Percentiles rank a stretch among this genome's conserved stretches.
Evolutionary conservation across 2,888 invertebrate genomes (phyloP).

Genomic region (Tenthredo scrophulariae): DNA sequence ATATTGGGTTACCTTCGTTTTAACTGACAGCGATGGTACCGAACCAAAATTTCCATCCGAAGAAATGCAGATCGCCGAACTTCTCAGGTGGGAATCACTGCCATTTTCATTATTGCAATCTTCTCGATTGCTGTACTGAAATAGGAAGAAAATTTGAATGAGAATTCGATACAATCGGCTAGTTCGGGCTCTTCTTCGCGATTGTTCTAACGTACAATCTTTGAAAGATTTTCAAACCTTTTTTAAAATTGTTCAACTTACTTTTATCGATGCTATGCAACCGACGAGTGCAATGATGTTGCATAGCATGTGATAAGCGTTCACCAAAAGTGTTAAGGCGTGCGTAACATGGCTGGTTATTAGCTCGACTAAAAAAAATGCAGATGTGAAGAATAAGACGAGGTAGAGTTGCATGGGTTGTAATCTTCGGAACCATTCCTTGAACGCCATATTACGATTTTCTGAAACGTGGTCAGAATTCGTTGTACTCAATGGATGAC

Average conservation of each 20-base stretch:
- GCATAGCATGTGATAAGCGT: slow-evolving; percentile 96
- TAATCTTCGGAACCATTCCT: slow-evolving; percentile 87
- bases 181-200: background rate
- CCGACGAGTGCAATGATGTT: slow-evolving; percentile 93
- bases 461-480: background rate
- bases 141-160: slow-evolving; percentile 50
- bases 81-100: slow-evolving; percentile 61
- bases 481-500: background rate
- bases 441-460: slow-evolving; percentile 84
- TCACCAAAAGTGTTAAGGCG: slow-evolving; percentile 93
- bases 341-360: slow-evolving; percentile 94
- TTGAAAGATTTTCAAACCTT: background rate
- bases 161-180: background rate
- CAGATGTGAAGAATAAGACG: slow-evolving; percentile 86
- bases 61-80: slow-evolving; percentile 65
- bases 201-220: background rate
- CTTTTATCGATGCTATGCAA: slow-evolving; percentile 90
- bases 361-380: slow-evolving; percentile 90
- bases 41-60: slow-evolving; percentile 65
- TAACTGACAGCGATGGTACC: slow-evolving; percentile 61
- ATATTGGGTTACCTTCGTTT: slow-evolving; percentile 64
- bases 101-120: slow-evolving; percentile 59
- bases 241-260: slow-evolving; percentile 69
- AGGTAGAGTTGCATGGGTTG: slow-evolving; percentile 88
- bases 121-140: slow-evolving; percentile 71